These are phyloP conservation scores for Callorhinus ursinus DNA, from an alignment of 2,113 vertebrate species.

Conservation along the genomic window DNA sequence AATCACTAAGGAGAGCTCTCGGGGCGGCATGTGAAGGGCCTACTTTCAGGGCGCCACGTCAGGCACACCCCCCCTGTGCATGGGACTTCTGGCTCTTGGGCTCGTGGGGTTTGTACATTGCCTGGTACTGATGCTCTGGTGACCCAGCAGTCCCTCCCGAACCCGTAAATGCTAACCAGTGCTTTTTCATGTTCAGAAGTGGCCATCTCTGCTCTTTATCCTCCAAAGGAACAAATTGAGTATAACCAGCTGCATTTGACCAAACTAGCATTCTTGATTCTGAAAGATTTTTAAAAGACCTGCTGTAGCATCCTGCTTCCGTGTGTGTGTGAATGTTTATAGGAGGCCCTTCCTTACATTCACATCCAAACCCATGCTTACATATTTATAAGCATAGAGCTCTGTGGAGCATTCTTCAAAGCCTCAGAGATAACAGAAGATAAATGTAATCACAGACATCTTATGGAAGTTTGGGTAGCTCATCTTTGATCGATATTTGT, in stretches of 20 bases:
- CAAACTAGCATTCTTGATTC: neutral
- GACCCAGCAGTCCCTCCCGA: neutral
- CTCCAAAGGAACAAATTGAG: neutral
- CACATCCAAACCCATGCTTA: neutral
- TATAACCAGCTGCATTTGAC: neutral
- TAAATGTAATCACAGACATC: neutral
- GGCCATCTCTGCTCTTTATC: conserved; percentile 56
- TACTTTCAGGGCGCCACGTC: neutral
- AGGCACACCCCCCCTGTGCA: conserved; percentile 28
- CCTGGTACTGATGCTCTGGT: neutral
- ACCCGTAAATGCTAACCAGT: neutral
- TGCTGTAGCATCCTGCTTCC: neutral
- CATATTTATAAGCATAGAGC: neutral
- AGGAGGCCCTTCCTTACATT: conserved; percentile 30
- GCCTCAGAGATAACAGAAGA: neutral
- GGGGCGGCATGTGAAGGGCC: conserved; percentile 36
- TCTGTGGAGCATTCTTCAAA: neutral
- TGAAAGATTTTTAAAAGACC: neutral
- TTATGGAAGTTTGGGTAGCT: neutral
- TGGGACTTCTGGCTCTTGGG: conserved; percentile 38
- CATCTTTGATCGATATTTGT: neutral
- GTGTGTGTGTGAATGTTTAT: neutral
- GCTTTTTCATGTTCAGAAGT: conserved; percentile 38
- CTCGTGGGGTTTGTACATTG: neutral
- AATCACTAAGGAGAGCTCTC: conserved; percentile 64